Base-by-base conservation (phyloP, 2,113 vertebrate genomes). In the Etia nguti region DNA sequence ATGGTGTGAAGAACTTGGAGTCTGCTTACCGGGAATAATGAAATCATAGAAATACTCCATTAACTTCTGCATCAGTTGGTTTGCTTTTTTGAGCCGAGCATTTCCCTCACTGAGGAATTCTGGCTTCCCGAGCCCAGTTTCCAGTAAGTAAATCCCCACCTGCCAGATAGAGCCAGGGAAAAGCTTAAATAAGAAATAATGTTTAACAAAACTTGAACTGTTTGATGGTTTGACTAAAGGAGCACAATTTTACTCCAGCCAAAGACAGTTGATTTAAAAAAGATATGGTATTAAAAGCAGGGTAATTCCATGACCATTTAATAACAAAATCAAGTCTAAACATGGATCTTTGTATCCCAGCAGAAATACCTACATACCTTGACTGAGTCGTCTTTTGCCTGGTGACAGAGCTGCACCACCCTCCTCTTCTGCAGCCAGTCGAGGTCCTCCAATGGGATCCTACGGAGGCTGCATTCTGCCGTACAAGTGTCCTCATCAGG, bases 391-490 rank as follows among this genome's bases (percentile, higher is more conserved):
- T 95, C 95, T 62, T 95, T 86, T 31, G 57, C 88, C 80, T 95
- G 96, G 84, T 98, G 97, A 90, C 96, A 96, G 86, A 99, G 96
- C 94, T 97, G 96, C 94, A 98, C 92, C 90, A 97, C 95, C 90
- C 95, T 97, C 88, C 98, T 98, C 94, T 98, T 99, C 89, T 98
- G 98, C 83, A 99, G 90, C 99, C 99, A 99, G n/a, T 96, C 97
- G 46, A 99, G 92, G 86, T 98, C 97, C 93, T 98, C 97, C 90
- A 99, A 77, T 20, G 96, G 90, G 80, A 98, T 95, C 85, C 89
- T 88, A 89, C 87, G 91, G 86, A 98, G 95, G 80, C 96, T 97
- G 65, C 97, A 93, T 87, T 97, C 95, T 15, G 96, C 96, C 3
- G 56, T 89, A 86, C 96, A 85, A 2, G 36, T 93, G 89, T 81